A percentile compares a stretch with the other conserved stretches of the same genome.
Evolutionary conservation across 2,888 invertebrate genomes (phyloP).

Genomic region (Diplolepis rosae): DNA sequence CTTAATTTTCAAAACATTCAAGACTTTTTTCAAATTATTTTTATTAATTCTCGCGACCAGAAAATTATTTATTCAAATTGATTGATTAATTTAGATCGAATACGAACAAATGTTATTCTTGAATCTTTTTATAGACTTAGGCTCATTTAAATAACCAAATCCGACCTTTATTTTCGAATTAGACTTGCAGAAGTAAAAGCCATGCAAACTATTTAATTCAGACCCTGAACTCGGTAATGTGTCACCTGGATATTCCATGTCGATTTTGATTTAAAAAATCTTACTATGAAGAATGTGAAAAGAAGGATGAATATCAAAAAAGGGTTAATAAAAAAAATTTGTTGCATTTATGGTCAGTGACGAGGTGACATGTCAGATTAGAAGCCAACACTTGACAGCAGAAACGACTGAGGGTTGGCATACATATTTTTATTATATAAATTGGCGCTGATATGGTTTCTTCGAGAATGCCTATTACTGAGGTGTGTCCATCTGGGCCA

Average conservation of each 20-base stretch:
- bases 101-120: not conserved
- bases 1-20: not conserved
- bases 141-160: not conserved
- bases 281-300: not conserved
- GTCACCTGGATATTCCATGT: conserved; percentile 11
- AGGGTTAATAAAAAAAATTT: conserved; percentile 30
- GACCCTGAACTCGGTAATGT: conserved; percentile 45
- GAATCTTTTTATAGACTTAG: conserved; percentile 7
- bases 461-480: conserved; percentile 51
- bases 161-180: conserved; percentile 36
- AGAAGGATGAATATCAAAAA: not conserved
- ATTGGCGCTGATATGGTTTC: conserved; percentile 67
- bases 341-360: conserved; percentile 7
- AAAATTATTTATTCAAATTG: no score
- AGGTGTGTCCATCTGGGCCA: conserved; percentile 6
- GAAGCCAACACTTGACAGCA: conserved; percentile 68
- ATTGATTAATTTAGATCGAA: not conserved
- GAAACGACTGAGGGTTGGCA: conserved; percentile 56
- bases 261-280: not conserved
- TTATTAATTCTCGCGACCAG: no score
- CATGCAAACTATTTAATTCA: conserved; percentile 45
- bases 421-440: conserved; percentile 72
- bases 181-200: conserved; percentile 41
- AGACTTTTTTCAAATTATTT: no score
- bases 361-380: conserved; percentile 66